These are phyloP conservation scores for Ditula angustiorana DNA, from an alignment of 2,888 invertebrate genomes.

Conservation along the genomic window DNA sequence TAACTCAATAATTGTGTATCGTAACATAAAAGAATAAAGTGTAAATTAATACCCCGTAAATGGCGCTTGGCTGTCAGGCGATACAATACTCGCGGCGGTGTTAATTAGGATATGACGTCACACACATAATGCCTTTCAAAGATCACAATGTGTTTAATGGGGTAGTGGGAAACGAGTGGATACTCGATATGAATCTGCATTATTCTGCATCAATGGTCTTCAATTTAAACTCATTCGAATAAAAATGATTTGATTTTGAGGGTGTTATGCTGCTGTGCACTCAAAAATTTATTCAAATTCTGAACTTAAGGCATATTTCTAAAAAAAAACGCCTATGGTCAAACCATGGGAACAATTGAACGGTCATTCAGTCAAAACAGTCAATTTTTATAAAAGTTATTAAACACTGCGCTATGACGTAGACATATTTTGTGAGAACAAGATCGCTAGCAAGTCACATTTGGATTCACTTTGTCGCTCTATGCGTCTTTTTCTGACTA, in stretches of 20 bases:
- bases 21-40: slow-evolving; percentile 41
- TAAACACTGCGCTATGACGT: no score
- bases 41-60: slow-evolving; percentile 47
- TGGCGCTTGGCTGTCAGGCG: slow-evolving; percentile 38
- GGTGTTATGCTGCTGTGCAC: no score
- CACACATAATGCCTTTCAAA: slow-evolving; percentile 22
- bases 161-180: not conserved
- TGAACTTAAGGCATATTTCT: no score
- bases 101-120: slow-evolving; percentile 44
- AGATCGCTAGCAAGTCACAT: no score
- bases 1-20: slow-evolving; percentile 23
- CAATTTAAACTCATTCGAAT: not conserved
- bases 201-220: not conserved
- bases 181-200: no score
- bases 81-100: slow-evolving; percentile 41
- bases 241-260: not conserved
- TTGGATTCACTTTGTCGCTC: no score
- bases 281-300: not conserved
- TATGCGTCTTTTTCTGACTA: no score
- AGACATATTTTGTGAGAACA: no score
- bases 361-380: no score
- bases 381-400: no score
- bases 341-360: no score
- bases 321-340: no score
- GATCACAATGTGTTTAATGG: slow-evolving; percentile 9